These are phyloP conservation scores for Ptychodera flava DNA, from an alignment of 35 echinoderm and acorn worm genomes.

Conservation along the genomic window DNA sequence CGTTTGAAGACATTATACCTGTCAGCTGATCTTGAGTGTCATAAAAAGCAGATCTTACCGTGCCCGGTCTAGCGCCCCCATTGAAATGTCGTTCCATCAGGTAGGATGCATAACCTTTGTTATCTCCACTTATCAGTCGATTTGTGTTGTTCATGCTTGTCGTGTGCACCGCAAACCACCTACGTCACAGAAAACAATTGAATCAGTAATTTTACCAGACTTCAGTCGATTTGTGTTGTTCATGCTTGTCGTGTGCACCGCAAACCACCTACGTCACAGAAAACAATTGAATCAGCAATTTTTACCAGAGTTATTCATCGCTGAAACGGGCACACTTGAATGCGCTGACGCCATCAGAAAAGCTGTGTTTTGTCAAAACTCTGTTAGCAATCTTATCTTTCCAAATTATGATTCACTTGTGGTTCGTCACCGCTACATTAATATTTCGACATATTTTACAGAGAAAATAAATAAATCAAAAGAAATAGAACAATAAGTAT, in stretches of 20 bases:
- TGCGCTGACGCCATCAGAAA: too few relatives aligned
- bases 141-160: slow-evolving; percentile 90
- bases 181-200: neutral
- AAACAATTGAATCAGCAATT: too few relatives aligned
- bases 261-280: slow-evolving; percentile 88
- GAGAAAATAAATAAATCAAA: too few relatives aligned
- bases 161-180: slow-evolving; percentile 83
- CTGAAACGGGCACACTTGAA: too few relatives aligned
- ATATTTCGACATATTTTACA: too few relatives aligned
- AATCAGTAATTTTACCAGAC: neutral
- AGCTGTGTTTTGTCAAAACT: neutral
- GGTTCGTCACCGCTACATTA: too few relatives aligned
- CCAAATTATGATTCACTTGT: neutral
- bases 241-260: slow-evolving; percentile 83
- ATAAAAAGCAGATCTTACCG: slow-evolving; percentile 27
- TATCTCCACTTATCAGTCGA: slow-evolving; percentile 87
- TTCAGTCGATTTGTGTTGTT: slow-evolving; percentile 88
- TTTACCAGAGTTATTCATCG: too few relatives aligned
- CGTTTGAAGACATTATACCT: too few relatives aligned
- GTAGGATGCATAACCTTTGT: slow-evolving; percentile 91
- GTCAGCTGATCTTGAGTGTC: too few relatives aligned
- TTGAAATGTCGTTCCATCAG: slow-evolving; percentile 65
- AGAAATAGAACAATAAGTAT: too few relatives aligned
- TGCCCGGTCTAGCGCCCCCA: slow-evolving; percentile 24
- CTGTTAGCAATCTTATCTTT: neutral